Base-by-base conservation (phyloP, 2,113 vertebrate species). In the Bubo blakistoni region DNA sequence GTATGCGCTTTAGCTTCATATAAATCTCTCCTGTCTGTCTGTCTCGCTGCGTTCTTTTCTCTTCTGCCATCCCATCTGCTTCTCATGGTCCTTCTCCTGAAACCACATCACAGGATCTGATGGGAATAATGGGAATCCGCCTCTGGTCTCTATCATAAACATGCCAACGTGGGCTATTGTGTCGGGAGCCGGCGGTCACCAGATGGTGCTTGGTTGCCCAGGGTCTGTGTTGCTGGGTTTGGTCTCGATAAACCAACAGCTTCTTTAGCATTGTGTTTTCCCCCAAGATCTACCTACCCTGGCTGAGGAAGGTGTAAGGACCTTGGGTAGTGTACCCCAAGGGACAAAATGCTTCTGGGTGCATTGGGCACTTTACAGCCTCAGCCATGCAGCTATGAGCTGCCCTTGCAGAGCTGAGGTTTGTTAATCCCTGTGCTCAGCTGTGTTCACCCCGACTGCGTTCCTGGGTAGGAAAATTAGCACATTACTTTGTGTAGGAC, bases 131-230 rank as follows among this genome's bases (percentile, higher is more conserved):
- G 82, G 95, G 95, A 96, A 92, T 96, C 86, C 6, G 92, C 91
- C 92, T 96, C 93, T 95, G 95, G 95, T 95, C 94, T 88, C 88
- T 91, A 92, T 95, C 95, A 96, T 97, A 97, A 97, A 97, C 96
- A 97, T 97, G 97, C 97, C 96, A 96, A 95, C 65, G 1, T 76
- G 47, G 94, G 93, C 95, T 94, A 94, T 97, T 96, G 94, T 97
- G 95, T 96, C 17, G 25, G 95, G 86, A 96, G 84, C 47, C 59
- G 57, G 86, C 62, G 76, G 90, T 95, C 92, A 95, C 96, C 97
- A 97, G 97, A 97, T 97, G 96, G 96, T 96, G 95, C 92, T 82
- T 94, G 84, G 95, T 96, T 96, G 96, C 91, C 82, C 93, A 94
- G 92, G 82, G 88, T 96, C 88, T 89, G 90, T 85, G 85, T 94